Base-by-base conservation (phyloP, 2,888 invertebrate genomes). In the Tetanocera ferruginea region DNA sequence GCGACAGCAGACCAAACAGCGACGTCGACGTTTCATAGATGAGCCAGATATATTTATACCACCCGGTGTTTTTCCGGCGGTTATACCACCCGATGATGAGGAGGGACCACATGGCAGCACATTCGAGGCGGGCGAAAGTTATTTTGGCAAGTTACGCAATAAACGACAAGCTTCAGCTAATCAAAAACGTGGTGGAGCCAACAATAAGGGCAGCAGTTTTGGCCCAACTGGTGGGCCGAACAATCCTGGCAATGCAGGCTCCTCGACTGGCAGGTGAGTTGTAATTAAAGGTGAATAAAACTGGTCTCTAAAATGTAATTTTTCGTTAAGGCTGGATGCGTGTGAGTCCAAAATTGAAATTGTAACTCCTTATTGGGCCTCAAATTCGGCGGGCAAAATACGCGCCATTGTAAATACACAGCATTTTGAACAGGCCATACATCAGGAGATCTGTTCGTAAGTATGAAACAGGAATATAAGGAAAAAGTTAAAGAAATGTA, bases 401-500 rank as follows among this genome's bases (percentile, higher is more conserved):
- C 92, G 97, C 75, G 97, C 97, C 43, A 96, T 97, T 81, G 97
- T 97, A 72, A 97, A 97, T 89, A 97, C 97, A 11, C 96, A 97
- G 91, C 97, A 97, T 90, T 97, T 97, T 86, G 97, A 97, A 87
- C 97, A 97, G 89, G 97, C 97, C 71, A 97, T 97, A 85, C 97
- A 97, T 88, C 97, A 97, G 89, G 97, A 97, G 92, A 95, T 97
- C 80, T 97, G 97, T 93, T 94, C 96, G 96, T 97, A 91, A 93
- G 94, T 92, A 84, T 82, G 14, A 28, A 17, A 62, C 4, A 62
- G 3, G 25, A 52, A 52, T 9, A 49, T 9, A 49, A 49, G 6
- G 6, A 49, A n/a, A 9, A 49, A 49, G 6, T 49, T 49, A 49
- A 2, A 31, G 14, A 6, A 19, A 23, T 17, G 11, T 1, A n/a